phyloP scores from a whole-genome alignment of 2,113 vertebrate genomes.

The Eudyptes chrysolophus region DNA sequence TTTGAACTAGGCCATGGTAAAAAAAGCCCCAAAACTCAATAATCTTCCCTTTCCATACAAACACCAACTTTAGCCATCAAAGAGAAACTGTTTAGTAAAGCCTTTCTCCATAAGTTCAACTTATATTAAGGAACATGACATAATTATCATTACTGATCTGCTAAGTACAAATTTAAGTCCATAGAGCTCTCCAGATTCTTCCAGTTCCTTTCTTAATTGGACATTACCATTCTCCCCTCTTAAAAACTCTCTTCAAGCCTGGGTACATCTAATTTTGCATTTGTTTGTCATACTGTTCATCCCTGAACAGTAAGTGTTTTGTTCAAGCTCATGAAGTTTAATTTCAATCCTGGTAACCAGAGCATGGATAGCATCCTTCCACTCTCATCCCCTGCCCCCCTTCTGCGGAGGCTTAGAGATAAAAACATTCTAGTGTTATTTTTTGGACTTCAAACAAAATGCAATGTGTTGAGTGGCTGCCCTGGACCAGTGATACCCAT shows the following conservation, averaged over 20 bases:
- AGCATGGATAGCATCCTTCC: not conserved
- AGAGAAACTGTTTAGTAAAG: not conserved
- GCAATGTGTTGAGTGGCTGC: not conserved
- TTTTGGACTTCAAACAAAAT: not conserved
- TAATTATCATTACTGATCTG: not conserved
- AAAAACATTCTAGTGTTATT: not conserved
- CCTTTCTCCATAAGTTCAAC: not conserved
- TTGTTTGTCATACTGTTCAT: not conserved
- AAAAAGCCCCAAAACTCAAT: not conserved
- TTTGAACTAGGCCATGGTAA: not conserved
- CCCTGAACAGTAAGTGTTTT: not conserved
- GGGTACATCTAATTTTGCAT: not conserved
- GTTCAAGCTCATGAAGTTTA: not conserved
- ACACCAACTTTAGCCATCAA: not conserved
- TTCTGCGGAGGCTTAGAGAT: not conserved
- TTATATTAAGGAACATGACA: not conserved
- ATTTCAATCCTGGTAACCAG: not conserved
- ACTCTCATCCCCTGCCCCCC: not conserved
- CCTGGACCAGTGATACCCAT: not conserved
- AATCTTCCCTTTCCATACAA: not conserved
- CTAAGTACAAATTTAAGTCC: not conserved
- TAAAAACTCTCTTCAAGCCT: not conserved
- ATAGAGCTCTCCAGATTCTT: not conserved
- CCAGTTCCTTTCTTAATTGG: not conserved
- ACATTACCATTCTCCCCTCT: not conserved